Percentiles rank a stretch among this genome's conserved stretches.
Conservation (phyloP, 1,140 invertebrate genomes). For the Oscheius sp. region DNA sequence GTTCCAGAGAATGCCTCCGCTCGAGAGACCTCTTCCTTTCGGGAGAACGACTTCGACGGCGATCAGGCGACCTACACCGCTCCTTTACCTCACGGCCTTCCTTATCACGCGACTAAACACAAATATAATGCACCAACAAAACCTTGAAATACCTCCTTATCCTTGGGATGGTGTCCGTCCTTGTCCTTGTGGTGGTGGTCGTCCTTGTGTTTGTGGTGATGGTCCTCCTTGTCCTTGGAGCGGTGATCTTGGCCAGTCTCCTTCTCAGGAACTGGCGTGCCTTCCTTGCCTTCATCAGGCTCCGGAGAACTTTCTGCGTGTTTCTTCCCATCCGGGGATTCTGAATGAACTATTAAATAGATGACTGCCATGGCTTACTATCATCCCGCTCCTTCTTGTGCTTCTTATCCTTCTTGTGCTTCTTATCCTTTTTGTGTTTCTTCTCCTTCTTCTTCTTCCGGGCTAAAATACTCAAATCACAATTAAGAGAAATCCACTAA, state of each 20-base stretch:
- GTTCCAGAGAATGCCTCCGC: not conserved
- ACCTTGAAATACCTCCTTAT: too few species aligned
- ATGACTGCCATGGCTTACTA: not conserved
- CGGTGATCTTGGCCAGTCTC: not conserved
- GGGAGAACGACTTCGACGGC: not conserved
- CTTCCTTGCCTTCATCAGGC: not conserved
- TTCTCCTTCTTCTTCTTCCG: conserved; percentile 17
- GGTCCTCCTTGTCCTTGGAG: not conserved
- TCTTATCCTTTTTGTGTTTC: conserved; percentile 15
- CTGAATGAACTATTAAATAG: not conserved
- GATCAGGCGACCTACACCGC: not conserved
- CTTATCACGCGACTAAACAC: not conserved
- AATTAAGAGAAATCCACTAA: not conserved
- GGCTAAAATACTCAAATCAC: not conserved
- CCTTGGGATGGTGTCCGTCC: not conserved
- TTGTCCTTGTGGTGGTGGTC: not conserved
- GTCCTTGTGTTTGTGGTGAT: not conserved
- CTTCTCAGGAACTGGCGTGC: not conserved
- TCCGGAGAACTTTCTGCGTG: not conserved
- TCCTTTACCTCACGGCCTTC: not conserved
- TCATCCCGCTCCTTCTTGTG: conserved; percentile 1
- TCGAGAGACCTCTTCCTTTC: not conserved
- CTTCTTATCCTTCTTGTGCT: conserved; percentile 19
- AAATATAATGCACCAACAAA: too few species aligned
- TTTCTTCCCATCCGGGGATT: not conserved